Evolutionary conservation across 2,113 vertebrate genomes (phyloP), one percentile per base, ranked within the genome.

Genomic region (Calidris pygmaea): DNA sequence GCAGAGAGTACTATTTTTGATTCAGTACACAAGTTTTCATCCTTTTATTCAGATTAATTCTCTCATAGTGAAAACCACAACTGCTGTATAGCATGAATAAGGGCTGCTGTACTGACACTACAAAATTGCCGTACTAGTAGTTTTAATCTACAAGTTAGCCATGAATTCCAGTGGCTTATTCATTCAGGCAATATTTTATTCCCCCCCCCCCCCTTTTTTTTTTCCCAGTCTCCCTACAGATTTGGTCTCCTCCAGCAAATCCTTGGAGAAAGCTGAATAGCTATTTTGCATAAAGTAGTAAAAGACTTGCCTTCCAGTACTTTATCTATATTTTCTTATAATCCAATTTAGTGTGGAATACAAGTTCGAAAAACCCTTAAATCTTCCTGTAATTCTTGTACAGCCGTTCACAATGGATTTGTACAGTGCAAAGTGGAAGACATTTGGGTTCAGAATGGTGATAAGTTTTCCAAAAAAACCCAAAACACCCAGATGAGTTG

Each of bases 301-400:
- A 73, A 79, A 79, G 62, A 45, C 77, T 91, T 83, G 37, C 59
- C 67, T 95, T 85, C 67, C 67, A 80, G 47, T 80, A 88, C 67
- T 94, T 95, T 62, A 92, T 95, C 92, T 96, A 27, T 93, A 81
- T 96, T 93, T 97, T 85, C 24, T 55, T 81, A 75, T 95, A 96
- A 96, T 93, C 92, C 14, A 9, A 75, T 94, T 96, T 95, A 85
- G 45, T 80, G 91, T 67, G 75, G 87, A 96, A 85, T 95, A 90
- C 83, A 82, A 87, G 70, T 63, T 92, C 91, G 75, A 71, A 94
- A 92, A 92, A 4, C 12, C 45, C 56, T 68, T 85, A 93, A 90
- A 91, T 91, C 89, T 93, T 91, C 53, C 63, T 93, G 74, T 95
- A 93, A 93, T 94, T 95, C 94, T 91, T 89, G 78, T 87, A 77